phyloP scores from a whole-genome alignment of 2,797 vertebrate genomes.

The Hoplostethus mediterraneus region DNA sequence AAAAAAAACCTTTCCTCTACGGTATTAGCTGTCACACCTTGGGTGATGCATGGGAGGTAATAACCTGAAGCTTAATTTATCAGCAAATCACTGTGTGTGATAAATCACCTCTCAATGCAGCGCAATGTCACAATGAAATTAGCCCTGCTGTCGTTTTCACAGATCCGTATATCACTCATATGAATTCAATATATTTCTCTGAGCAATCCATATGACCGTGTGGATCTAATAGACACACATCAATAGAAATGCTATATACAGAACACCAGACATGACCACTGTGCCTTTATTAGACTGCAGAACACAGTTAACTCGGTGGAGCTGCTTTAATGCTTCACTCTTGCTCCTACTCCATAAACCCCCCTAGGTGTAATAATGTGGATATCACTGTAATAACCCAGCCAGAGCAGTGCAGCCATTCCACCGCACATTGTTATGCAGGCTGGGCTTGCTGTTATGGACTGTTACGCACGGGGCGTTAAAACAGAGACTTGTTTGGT shows the following conservation, averaged over 20 bases:
- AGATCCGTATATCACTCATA: conserved; percentile 43
- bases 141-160: conserved; percentile 53
- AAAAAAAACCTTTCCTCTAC: conserved; percentile 45
- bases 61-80: conserved; percentile 69
- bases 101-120: conserved; percentile 48
- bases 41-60: conserved; percentile 69
- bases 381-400: conserved; percentile 49
- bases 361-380: conserved; percentile 57
- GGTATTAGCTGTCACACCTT: conserved; percentile 61
- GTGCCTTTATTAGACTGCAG: conserved; percentile 20
- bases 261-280: neutral
- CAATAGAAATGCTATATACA: neutral
- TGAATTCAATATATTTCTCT: conserved; percentile 43
- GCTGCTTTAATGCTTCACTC: conserved; percentile 30
- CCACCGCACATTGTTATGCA: conserved; percentile 9
- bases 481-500: conserved; percentile 44
- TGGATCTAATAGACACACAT: conserved; percentile 33
- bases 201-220: neutral
- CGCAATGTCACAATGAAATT: conserved; percentile 51
- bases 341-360: conserved; percentile 12
- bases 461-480: conserved; percentile 1
- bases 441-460: neutral
- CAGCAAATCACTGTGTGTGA: conserved; percentile 47
- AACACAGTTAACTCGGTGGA: conserved; percentile 21
- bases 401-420: conserved; percentile 15